phyloP scores from a whole-genome alignment of 2,113 vertebrate genomes.

The Xiphophorus hellerii region DNA sequence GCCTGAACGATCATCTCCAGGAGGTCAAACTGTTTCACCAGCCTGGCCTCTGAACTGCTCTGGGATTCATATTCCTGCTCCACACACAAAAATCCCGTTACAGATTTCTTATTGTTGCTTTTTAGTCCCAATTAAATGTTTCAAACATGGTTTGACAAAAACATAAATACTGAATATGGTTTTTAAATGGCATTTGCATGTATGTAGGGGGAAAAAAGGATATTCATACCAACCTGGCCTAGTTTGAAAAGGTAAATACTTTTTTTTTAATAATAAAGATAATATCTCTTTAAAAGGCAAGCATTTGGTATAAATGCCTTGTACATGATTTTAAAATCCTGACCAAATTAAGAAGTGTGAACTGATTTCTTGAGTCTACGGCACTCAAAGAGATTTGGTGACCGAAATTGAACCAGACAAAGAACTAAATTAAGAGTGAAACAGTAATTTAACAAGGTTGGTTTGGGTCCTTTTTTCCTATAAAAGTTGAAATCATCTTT shows the following conservation, averaged over 20 bases:
- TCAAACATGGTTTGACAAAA: background rate
- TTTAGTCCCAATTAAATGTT: background rate
- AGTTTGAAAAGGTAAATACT: background rate
- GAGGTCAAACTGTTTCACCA: slow-evolving; percentile 95
- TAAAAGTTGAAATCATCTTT: background rate
- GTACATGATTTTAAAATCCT: too few species aligned
- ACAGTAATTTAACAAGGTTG: background rate
- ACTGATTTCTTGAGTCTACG: too few species aligned
- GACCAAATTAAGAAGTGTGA: too few species aligned
- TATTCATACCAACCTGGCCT: background rate
- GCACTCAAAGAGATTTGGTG: too few species aligned
- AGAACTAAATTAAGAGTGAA: background rate
- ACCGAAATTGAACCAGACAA: too few species aligned
- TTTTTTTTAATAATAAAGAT: background rate
- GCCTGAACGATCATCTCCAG: slow-evolving; percentile 98
- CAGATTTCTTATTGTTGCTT: background rate
- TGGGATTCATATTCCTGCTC: slow-evolving; percentile 91
- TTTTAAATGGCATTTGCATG: too few species aligned
- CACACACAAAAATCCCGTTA: background rate
- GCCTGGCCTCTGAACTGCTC: slow-evolving; percentile 85
- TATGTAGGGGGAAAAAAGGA: too few species aligned
- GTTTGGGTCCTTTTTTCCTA: background rate
- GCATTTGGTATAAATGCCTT: too few species aligned
- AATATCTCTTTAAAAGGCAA: too few species aligned
- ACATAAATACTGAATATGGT: too few species aligned